These are phyloP conservation scores for Calyptomena viridis DNA, from an alignment of 2,113 vertebrate species.

Conservation along the genomic window DNA sequence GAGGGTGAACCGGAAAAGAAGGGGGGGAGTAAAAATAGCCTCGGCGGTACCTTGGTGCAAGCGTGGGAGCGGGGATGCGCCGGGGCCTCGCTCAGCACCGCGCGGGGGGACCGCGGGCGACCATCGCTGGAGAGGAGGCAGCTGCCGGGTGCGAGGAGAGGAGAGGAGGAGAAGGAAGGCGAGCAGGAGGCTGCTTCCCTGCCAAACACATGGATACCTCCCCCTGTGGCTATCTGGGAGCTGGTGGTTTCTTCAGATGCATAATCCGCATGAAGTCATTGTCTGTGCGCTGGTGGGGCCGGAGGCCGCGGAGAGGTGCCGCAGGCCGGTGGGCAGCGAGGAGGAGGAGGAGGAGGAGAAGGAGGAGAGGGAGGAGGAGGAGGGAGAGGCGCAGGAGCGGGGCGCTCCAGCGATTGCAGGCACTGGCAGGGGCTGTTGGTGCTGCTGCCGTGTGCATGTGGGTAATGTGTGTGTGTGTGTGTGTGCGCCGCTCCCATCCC, in stretches of 20 bases:
- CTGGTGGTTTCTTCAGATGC: conserved; percentile 53
- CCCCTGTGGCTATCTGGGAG: conserved; percentile 44
- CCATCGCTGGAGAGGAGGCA: conserved; percentile 11
- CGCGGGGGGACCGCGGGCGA: background rate
- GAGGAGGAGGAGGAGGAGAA: background rate
- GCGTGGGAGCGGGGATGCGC: conserved; percentile 36
- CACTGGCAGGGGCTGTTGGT: conserved; percentile 54
- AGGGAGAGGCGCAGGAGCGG: background rate
- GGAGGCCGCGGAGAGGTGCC: conserved; percentile 19
- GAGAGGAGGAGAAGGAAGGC: conserved; percentile 7
- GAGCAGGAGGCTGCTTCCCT: conserved; percentile 26
- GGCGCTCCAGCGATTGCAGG: conserved; percentile 44
- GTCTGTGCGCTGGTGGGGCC: conserved; percentile 47
- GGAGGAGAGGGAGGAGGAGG: background rate
- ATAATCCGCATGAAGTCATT: conserved; percentile 60
- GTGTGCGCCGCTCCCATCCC: conserved; percentile 18
- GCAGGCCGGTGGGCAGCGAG: conserved; percentile 49
- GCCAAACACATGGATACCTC: conserved; percentile 65
- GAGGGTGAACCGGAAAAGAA: background rate
- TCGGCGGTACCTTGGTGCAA: conserved; percentile 21
- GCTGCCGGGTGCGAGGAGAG: conserved; percentile 13
- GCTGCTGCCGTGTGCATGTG: conserved; percentile 57
- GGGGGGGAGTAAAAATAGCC: conserved; percentile 11
- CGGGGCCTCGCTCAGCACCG: conserved; percentile 27
- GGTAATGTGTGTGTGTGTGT: conserved; percentile 47